Base-by-base conservation (phyloP, 2,888 invertebrate genomes). In the Panopea generosa region DNA sequence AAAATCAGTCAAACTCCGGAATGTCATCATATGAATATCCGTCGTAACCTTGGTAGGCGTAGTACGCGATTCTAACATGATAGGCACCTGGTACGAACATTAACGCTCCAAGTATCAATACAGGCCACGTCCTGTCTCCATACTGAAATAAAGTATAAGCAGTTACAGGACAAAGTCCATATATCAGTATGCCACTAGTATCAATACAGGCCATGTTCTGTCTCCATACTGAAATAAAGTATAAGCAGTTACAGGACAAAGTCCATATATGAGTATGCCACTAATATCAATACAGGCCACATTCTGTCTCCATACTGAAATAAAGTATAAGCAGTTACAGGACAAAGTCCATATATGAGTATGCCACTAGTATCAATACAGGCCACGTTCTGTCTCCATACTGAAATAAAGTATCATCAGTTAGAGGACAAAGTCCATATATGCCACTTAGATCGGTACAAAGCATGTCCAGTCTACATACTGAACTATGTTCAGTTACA, bases 51-150 rank as follows among this genome's bases (percentile, higher is more conserved):
- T 95, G 95, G 92, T 95, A 97, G 0, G 97, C 97, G 93, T 96
- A 96, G 91, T 96, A 95, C 38, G 97, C 96, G 90, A 98, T 96
- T 86, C 97, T 95, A 56, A 97, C 95, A 91, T 98, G 97, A 93
- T 98, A 98, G 61, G 96, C 96, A 47, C 97, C 98, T 0, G 98
- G 98, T 83, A 98, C 95, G 90, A 98, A 97, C 96, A 97, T 97
- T 45, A 98, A 94, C 24, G 95, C 94, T 38, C 98, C 98, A 88
- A 98, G 93, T 84, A 97, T 95, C 79, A 97, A 95, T 92, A 98
- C 94, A 0, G 97, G 97, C 96, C 97, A 97, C 91, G 96, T 95
- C 77, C 97, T 94, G 92, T 97, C 97, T 1, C 95, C 95, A 93
- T 97, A 97, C 94, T 95, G 93, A 33, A 94, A 93, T 59, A 77